Evolutionary conservation across 2,888 invertebrate species (phyloP).

Genomic region (Caenorhabditis sp.): DNA sequence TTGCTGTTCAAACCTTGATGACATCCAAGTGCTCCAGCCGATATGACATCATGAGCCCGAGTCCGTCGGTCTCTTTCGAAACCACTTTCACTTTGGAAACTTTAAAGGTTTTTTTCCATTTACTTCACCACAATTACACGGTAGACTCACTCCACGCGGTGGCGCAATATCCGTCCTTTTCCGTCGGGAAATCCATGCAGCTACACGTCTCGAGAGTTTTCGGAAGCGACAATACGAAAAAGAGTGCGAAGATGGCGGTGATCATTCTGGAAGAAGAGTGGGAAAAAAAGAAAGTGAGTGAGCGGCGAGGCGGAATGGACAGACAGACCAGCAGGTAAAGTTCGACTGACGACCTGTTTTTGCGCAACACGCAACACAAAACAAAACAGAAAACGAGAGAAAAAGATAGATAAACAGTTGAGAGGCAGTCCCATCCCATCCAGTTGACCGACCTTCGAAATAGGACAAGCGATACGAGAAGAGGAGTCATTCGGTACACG

Average conservation of each 20-base stretch:
- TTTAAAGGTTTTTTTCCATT: too few species aligned
- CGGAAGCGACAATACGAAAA: slow-evolving; percentile 2
- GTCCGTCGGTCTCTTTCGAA: slow-evolving; percentile 42
- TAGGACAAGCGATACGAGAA: neutral
- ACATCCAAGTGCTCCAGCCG: slow-evolving; percentile 46
- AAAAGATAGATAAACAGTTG: slow-evolving; percentile 27
- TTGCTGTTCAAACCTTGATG: slow-evolving; percentile 20
- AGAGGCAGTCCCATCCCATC: slow-evolving; percentile 1
- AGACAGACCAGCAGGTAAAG: slow-evolving; percentile 21
- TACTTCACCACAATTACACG: neutral
- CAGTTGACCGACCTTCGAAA: neutral
- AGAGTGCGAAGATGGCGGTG: neutral
- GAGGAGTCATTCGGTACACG: neutral
- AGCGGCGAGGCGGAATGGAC: too few species aligned
- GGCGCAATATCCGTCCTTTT: slow-evolving; percentile 53
- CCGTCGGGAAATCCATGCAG: slow-evolving; percentile 19
- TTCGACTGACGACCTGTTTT: slow-evolving; percentile 48
- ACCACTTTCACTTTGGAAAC: slow-evolving; percentile 55
- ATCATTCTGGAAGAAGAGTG: slow-evolving; percentile 25
- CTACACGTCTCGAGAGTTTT: slow-evolving; percentile 21
- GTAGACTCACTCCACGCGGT: slow-evolving; percentile 50
- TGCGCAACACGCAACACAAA: neutral
- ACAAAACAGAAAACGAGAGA: neutral
- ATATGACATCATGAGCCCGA: slow-evolving; percentile 50
- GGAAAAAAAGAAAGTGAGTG: neutral